A percentile compares a stretch with the other conserved stretches of the same genome.
Conservation (phyloP, 2,113 vertebrate genomes). For the Siphamia tubifer region DNA sequence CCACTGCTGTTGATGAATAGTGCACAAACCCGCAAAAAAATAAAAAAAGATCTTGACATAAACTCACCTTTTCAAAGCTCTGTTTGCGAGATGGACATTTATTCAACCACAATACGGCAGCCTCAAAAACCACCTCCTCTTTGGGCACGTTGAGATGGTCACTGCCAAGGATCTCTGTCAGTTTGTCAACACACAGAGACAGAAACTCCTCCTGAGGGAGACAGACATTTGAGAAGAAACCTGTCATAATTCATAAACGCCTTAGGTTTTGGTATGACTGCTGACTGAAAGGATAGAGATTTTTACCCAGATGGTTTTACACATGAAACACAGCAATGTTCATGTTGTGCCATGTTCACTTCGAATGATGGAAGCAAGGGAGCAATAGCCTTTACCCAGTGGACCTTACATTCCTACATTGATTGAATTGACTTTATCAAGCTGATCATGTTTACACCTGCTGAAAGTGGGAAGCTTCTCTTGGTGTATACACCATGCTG, state of each 20-base stretch:
- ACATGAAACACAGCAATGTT: slow-evolving; percentile 5
- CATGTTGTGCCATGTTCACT: not conserved
- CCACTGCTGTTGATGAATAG: not conserved
- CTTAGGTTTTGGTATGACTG: not conserved
- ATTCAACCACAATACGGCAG: slow-evolving; percentile 78
- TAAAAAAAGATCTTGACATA: not conserved
- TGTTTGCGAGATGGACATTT: slow-evolving; percentile 76
- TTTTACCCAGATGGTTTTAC: slow-evolving; percentile 11
- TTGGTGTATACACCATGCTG: too few species aligned
- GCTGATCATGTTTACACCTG: not conserved
- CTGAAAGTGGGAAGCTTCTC: too few species aligned
- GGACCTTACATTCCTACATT: too few species aligned
- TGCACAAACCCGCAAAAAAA: not conserved
- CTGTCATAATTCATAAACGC: not conserved
- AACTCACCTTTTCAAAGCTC: slow-evolving; percentile 81
- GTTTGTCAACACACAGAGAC: slow-evolving; percentile 80
- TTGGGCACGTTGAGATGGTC: slow-evolving; percentile 77
- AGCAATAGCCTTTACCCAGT: too few species aligned
- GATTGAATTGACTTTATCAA: not conserved
- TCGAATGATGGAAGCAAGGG: not conserved
- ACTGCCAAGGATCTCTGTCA: slow-evolving; percentile 80
- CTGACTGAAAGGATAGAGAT: slow-evolving; percentile 8
- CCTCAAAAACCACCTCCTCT: slow-evolving; percentile 83
- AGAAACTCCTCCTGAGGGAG: slow-evolving; percentile 80
- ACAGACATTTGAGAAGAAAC: not conserved